phyloP scores from a whole-genome alignment of 2,113 vertebrate species.

The Syngnathoides biaculeatus region DNA sequence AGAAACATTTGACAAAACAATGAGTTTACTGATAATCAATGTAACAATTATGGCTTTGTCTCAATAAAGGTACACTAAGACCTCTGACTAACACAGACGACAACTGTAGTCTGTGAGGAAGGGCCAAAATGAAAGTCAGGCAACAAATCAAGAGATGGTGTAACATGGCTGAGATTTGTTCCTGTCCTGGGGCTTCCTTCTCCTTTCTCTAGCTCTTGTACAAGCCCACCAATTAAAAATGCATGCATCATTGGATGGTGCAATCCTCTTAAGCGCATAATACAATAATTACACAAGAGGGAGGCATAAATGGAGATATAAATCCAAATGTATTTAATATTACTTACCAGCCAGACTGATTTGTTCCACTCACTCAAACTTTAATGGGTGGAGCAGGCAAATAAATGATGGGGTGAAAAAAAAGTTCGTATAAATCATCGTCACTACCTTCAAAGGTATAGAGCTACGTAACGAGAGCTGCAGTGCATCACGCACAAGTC shows the following conservation, averaged over 20 bases:
- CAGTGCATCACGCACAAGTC: constrained; percentile 39
- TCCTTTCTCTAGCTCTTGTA: constrained; percentile 30
- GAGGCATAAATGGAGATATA: constrained; percentile 24
- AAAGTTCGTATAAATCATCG: constrained; percentile 34
- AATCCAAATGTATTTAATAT: constrained; percentile 5
- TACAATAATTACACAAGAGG: constrained; percentile 36
- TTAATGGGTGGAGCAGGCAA: constrained; percentile 50
- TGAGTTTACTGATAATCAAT: constrained; percentile 54
- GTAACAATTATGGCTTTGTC: constrained; percentile 59
- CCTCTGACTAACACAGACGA: constrained; percentile 43
- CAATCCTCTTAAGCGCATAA: constrained; percentile 35
- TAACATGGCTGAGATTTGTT: constrained; percentile 37
- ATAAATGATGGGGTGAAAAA: constrained; percentile 25
- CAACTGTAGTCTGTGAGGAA: constrained; percentile 22
- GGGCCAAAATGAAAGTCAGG: constrained; percentile 29
- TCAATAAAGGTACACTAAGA: constrained; percentile 61
- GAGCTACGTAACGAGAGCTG: constrained; percentile 42
- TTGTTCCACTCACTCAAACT: constrained; percentile 32
- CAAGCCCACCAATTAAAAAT: constrained; percentile 73
- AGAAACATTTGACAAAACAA: constrained; percentile 1
- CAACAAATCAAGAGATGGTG: constrained; percentile 62
- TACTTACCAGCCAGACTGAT: not conserved
- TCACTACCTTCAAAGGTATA: constrained; percentile 45
- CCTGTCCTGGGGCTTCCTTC: constrained; percentile 51
- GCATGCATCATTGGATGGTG: constrained; percentile 58